These are phyloP conservation scores for Neodiprion pinetum DNA, from an alignment of 1,140 invertebrate species.

Conservation along the genomic window DNA sequence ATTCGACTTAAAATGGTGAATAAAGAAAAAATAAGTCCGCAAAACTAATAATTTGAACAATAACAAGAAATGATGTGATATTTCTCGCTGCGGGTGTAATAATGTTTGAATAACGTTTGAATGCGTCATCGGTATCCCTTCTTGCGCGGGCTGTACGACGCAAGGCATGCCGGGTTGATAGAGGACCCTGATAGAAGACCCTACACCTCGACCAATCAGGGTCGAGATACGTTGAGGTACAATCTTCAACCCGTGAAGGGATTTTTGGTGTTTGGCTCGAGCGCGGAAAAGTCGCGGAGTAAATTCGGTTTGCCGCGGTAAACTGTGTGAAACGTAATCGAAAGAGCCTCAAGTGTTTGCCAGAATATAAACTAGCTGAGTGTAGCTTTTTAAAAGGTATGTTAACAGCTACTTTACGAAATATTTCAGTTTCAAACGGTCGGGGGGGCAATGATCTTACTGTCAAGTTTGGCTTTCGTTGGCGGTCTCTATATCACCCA, in stretches of 20 bases:
- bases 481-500: too few relatives aligned
- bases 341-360: slow-evolving; percentile 14
- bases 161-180: slow-evolving; percentile 52
- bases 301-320: slow-evolving; percentile 14
- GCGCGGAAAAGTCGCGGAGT: slow-evolving; percentile 28
- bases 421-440: background rate
- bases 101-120: background rate
- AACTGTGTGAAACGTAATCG: slow-evolving; percentile 28
- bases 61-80: background rate
- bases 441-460: slow-evolving; percentile 1
- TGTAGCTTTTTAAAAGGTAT: slow-evolving; percentile 39
- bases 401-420: slow-evolving; percentile 23
- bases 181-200: slow-evolving; percentile 63
- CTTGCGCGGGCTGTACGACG: slow-evolving; percentile 41
- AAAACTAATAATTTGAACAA: background rate
- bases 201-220: slow-evolving; percentile 52
- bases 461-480: background rate
- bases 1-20: too few relatives aligned
- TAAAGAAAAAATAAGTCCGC: too few relatives aligned
- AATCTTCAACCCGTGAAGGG: slow-evolving; percentile 49
- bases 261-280: slow-evolving; percentile 44
- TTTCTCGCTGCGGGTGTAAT: background rate
- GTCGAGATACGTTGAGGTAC: slow-evolving; percentile 32
- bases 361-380: slow-evolving; percentile 26
- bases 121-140: slow-evolving; percentile 13